A percentile compares a stretch with the other conserved stretches of the same genome.
phyloP scores from a whole-genome alignment of 2,797 vertebrate genomes.

The Chromobotia macracanthus region DNA sequence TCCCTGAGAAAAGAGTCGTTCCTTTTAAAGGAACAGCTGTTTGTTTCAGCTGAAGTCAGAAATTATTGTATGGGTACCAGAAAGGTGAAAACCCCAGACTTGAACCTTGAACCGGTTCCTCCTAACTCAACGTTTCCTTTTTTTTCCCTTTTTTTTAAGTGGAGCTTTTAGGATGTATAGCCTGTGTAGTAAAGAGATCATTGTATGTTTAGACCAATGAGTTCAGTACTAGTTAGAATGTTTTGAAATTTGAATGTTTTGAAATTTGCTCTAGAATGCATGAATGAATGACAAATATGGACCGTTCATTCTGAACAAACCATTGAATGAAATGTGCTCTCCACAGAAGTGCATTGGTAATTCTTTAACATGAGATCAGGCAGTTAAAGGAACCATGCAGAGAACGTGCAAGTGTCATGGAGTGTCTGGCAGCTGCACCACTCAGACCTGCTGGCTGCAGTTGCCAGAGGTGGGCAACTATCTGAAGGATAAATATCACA shows the following conservation, averaged over 20 bases:
- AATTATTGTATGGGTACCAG: constrained; percentile 69
- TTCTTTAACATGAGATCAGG: constrained; percentile 73
- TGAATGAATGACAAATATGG: constrained; percentile 17
- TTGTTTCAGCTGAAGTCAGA: constrained; percentile 79
- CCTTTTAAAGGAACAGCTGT: constrained; percentile 80
- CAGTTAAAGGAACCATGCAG: constrained; percentile 98
- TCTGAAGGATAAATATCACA: constrained; percentile 96
- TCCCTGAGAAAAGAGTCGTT: constrained; percentile 69
- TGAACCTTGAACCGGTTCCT: constrained; percentile 68
- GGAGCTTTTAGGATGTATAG: constrained; percentile 62
- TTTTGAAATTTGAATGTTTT: constrained; percentile 48
- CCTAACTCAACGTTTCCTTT: constrained; percentile 67
- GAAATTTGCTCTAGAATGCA: constrained; percentile 37
- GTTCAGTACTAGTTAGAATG: constrained; percentile 51
- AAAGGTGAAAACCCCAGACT: constrained; percentile 56
- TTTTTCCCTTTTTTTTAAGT: constrained; percentile 60
- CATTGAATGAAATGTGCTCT: constrained; percentile 19
- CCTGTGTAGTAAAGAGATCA: constrained; percentile 47
- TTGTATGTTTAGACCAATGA: constrained; percentile 47
- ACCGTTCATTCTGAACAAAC: constrained; percentile 8
- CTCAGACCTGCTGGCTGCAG: constrained; percentile 99
- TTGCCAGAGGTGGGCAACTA: constrained; percentile 96
- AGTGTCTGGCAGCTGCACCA: constrained; percentile 97
- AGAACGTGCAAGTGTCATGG: constrained; percentile 96
- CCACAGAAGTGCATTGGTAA: constrained; percentile 20